Evolutionary conservation across 37 sponge, comb jelly and placozoan genomes (phyloP).

Genomic region (Aplysina aerophoba): DNA sequence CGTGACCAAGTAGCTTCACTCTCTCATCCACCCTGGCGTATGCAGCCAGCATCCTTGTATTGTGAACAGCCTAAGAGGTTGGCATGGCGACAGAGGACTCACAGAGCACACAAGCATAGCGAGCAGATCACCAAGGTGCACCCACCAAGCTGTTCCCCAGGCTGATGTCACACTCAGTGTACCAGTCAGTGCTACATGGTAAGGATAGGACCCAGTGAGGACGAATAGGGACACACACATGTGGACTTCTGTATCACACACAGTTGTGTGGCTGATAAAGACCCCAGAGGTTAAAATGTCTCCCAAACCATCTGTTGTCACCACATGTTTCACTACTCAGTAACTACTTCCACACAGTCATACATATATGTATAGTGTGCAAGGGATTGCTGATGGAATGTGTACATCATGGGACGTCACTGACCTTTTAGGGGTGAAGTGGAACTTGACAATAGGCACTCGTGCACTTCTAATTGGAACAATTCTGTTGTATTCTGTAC

Average conservation of each 20-base stretch:
- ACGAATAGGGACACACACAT: neutral
- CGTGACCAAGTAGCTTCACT: constrained; percentile 64
- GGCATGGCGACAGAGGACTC: neutral
- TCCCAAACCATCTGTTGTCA: too few relatives aligned
- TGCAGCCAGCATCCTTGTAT: constrained; percentile 68
- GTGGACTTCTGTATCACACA: too few relatives aligned
- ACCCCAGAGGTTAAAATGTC: too few relatives aligned
- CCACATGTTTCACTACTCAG: too few relatives aligned
- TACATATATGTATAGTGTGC: too few relatives aligned
- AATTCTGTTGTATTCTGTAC: constrained; percentile 1
- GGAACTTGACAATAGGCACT: constrained; percentile 85
- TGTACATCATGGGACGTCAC: too few relatives aligned
- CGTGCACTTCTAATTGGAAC: constrained; percentile 59
- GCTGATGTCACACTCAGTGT: constrained; percentile 76
- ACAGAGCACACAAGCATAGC: neutral
- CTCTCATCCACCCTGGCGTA: constrained; percentile 72
- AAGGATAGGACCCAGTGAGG: neutral
- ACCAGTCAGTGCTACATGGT: neutral
- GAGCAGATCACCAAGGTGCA: neutral
- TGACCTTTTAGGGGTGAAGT: constrained; percentile 24
- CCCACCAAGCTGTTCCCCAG: constrained; percentile 69
- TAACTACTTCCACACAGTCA: too few relatives aligned
- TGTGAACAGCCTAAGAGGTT: constrained; percentile 67
- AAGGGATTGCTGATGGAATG: too few relatives aligned
- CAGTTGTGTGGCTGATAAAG: too few relatives aligned